Evolutionary conservation across 2,888 invertebrate genomes (phyloP), one percentile per base, ranked within the genome.

Genomic region (Gnatocerus cornutus): DNA sequence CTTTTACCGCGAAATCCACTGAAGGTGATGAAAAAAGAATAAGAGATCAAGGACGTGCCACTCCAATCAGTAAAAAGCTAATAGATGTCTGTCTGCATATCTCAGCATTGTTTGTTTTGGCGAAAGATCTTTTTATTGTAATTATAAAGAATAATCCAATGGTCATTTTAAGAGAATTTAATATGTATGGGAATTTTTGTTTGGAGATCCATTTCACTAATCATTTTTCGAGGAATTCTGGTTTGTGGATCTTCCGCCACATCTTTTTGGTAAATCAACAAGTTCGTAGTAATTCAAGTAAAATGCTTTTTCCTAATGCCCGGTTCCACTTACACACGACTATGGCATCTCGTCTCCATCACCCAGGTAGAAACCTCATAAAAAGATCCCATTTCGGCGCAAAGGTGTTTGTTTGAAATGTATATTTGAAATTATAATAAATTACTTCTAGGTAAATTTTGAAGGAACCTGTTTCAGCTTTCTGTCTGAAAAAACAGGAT

Each of bases 381-480:
- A 56, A 56, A 56, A 53, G 3, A 16, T 0, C 10, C 29, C 2
- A 21, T 41, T 21, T 41, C 5, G 21, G 39, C 41, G 56, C 39
- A 39, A 41, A 56, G 56, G 56, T 56, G 56, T 41, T 39, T 33
- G 39, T 55, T 53, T 43, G 43, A 39, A 41, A 56, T 27, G 39
- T 43, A 43, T 56, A 41, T 43, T 27, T 39, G 8, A 43, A 56
- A 33, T 53, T 33, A 53, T 41, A 37, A 55, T 55, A 56, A 56
- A 56, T 56, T 10, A 56, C 56, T 56, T 39, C 43, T 56, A 27
- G 56, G 43, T 56, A 56, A 56, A 56, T 55, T 55, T 30, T 16
- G 55, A 33, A n/a, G 8, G 56, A 56, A 56, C 56, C 13, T 37
- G 56, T 56, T 56, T 56, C 21, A 6, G n/a, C 53, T 29, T 53